phyloP scores from a whole-genome alignment of 64 coral and sea anemone species.

The Stylophora pistillata region DNA sequence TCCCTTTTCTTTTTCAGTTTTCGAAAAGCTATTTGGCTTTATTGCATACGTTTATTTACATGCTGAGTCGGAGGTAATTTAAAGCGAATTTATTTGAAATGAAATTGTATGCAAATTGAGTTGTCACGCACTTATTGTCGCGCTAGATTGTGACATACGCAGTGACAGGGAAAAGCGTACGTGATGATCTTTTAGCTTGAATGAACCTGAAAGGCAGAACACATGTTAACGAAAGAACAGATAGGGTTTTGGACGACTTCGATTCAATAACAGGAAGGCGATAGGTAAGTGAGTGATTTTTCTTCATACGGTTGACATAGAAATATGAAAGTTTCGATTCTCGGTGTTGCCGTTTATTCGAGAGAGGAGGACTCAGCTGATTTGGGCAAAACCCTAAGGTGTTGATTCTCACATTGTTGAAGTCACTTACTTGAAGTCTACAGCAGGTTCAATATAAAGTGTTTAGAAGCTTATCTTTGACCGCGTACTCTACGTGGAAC shows the following conservation, averaged over 20 bases:
- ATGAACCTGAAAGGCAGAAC: too few species aligned
- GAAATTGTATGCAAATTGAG: too few species aligned
- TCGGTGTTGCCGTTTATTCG: neutral
- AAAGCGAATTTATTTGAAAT: too few species aligned
- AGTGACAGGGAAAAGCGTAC: too few species aligned
- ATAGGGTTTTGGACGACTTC: neutral
- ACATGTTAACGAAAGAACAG: neutral
- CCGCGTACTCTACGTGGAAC: neutral
- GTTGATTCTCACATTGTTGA: too few species aligned
- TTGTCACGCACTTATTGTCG: too few species aligned
- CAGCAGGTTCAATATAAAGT: neutral
- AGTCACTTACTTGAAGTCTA: neutral
- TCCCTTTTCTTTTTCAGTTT: too few species aligned
- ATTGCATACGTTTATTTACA: too few species aligned
- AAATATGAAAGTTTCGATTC: neutral
- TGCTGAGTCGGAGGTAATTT: too few species aligned
- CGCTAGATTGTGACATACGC: too few species aligned
- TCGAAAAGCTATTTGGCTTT: too few species aligned
- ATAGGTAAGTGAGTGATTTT: neutral
- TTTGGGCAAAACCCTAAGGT: neutral
- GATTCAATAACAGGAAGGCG: neutral
- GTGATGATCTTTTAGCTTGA: too few species aligned
- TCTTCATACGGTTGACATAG: conserved; percentile 4
- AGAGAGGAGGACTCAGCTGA: neutral
- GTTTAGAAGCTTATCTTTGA: neutral